Evolutionary conservation across 1,140 invertebrate genomes (phyloP).

Genomic region (Drosophila fuyamai): DNA sequence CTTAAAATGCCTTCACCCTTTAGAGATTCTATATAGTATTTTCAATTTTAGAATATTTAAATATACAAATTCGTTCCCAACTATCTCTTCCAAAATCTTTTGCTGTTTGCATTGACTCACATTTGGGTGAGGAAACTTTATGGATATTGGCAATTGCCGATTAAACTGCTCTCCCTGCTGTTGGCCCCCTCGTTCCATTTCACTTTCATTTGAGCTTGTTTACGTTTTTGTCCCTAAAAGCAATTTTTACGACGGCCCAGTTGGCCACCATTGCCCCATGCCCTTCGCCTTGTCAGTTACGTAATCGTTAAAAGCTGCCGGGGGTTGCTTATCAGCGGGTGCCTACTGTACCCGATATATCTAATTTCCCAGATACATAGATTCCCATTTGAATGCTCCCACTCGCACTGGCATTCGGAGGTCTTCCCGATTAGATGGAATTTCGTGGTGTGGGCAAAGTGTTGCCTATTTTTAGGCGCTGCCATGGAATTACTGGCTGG

Average conservation of each 20-base stretch:
- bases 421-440: constrained; percentile 6
- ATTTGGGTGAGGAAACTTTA: neutral
- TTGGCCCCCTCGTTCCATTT: neutral
- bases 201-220: constrained; percentile 23
- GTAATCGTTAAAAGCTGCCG: constrained; percentile 37
- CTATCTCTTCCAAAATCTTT: neutral
- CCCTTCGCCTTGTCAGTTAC: constrained; percentile 27
- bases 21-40: too few species aligned
- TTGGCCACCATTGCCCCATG: neutral
- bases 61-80: too few species aligned
- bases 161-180: neutral
- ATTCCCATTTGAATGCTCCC: neutral
- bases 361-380: neutral
- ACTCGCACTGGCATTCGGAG: neutral
- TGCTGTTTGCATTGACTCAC: neutral
- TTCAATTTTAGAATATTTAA: too few species aligned
- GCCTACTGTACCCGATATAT: constrained; percentile 10
- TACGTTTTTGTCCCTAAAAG: constrained; percentile 31
- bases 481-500: constrained; percentile 5
- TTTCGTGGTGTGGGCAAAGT: neutral
- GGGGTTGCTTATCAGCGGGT: constrained; percentile 36
- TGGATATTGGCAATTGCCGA: constrained; percentile 8
- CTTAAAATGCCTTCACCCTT: too few species aligned
- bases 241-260: constrained; percentile 17
- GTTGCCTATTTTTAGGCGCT: constrained; percentile 43